Evolutionary conservation across 2,888 invertebrate genomes (phyloP).

Genomic region (Apamea anceps): DNA sequence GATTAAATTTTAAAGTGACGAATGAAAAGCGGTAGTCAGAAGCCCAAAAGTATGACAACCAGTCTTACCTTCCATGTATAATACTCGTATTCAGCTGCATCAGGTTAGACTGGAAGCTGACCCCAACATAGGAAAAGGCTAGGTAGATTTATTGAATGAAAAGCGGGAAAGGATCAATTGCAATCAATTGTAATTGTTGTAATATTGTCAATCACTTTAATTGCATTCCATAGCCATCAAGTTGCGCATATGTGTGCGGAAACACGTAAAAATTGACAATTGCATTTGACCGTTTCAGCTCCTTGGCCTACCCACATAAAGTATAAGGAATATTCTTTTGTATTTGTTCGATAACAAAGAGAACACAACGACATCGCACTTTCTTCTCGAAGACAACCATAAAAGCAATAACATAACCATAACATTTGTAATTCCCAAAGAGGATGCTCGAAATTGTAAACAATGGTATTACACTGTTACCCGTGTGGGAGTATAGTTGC

Average conservation of each 20-base stretch:
- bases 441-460: constrained; percentile 43
- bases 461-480: constrained; percentile 32
- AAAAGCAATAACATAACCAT: constrained; percentile 50
- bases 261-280: background rate
- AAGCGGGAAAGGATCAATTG: background rate
- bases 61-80: background rate
- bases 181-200: background rate
- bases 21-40: background rate
- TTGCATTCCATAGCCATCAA: background rate
- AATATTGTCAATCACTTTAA: background rate
- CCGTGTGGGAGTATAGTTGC: constrained; percentile 1
- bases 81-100: background rate
- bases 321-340: constrained; percentile 3
- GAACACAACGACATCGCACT: constrained; percentile 20
- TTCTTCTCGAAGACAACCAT: constrained; percentile 24
- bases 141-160: background rate
- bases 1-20: background rate
- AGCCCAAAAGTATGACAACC: background rate
- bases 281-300: background rate
- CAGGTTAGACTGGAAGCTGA: no score
- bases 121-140: no score
- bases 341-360: constrained; percentile 38
- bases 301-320: no score
- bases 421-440: constrained; percentile 38
- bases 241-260: background rate